Percentiles rank a stretch among this genome's conserved stretches.
These are phyloP conservation scores for Ailuropoda melanoleuca DNA, from an alignment of 2,113 vertebrate species.

Conservation along the genomic window DNA sequence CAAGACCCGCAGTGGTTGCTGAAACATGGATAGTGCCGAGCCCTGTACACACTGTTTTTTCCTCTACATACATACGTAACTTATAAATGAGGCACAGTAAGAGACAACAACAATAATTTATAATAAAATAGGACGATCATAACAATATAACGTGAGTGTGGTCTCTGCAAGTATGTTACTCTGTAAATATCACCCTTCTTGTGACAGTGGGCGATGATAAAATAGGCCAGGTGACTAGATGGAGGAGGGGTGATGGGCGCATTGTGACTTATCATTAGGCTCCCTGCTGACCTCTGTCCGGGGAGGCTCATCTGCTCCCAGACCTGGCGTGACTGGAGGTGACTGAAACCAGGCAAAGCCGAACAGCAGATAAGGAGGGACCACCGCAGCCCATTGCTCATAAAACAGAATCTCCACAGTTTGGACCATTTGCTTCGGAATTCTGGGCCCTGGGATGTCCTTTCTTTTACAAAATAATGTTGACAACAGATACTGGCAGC, in stretches of 20 bases:
- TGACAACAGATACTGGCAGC: not conserved
- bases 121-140: not conserved
- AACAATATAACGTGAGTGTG: not conserved
- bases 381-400: not conserved
- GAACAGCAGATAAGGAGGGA: not conserved
- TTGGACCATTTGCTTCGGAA: not conserved
- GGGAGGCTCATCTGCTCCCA: not conserved
- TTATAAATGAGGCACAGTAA: not conserved
- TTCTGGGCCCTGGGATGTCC: not conserved
- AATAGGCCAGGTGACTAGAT: not conserved
- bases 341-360: not conserved
- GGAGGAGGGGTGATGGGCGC: not conserved
- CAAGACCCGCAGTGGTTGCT: not conserved
- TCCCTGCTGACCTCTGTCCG: not conserved
- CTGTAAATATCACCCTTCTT: not conserved
- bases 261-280: not conserved
- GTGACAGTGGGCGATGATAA: not conserved
- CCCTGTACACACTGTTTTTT: not conserved
- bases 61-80: not conserved
- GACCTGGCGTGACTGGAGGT: not conserved
- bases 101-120: not conserved
- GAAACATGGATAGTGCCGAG: not conserved
- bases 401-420: not conserved
- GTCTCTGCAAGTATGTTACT: not conserved
- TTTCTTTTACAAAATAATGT: not conserved